A percentile compares a stretch with the other conserved stretches of the same genome.
phyloP scores from a whole-genome alignment of 2,113 vertebrate genomes.

The Bettongia penicillata region DNA sequence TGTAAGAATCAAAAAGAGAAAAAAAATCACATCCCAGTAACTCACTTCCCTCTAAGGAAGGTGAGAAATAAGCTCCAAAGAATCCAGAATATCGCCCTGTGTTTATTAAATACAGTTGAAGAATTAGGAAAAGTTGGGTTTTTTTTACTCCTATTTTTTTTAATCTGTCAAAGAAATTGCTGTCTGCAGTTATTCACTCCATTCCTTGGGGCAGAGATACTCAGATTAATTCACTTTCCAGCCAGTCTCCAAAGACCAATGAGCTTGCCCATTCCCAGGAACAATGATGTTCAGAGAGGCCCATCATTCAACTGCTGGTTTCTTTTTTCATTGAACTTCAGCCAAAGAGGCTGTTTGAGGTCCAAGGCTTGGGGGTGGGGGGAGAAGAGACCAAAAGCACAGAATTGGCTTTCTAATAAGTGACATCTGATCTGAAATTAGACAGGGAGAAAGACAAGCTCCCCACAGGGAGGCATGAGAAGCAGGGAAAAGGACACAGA shows the following conservation, averaged over 20 bases:
- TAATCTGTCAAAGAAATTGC: neutral
- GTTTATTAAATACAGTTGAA: neutral
- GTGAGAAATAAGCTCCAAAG: neutral
- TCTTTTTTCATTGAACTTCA: conserved; percentile 76
- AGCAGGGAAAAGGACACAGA: conserved; percentile 45
- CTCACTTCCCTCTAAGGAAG: neutral
- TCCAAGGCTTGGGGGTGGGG: neutral
- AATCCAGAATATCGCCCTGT: too few species aligned
- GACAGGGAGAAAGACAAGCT: conserved; percentile 65
- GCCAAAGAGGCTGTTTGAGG: conserved; percentile 66
- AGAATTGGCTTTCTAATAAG: conserved; percentile 66
- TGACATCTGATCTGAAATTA: conserved; percentile 79
- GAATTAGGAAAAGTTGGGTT: neutral
- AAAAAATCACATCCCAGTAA: neutral
- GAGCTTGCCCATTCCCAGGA: conserved; percentile 66
- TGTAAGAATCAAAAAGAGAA: neutral
- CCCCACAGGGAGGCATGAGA: conserved; percentile 73
- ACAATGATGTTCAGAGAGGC: conserved; percentile 81
- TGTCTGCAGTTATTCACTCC: conserved; percentile 75
- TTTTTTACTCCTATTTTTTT: neutral
- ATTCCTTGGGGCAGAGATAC: conserved; percentile 75
- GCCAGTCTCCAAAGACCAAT: conserved; percentile 74
- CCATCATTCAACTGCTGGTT: conserved; percentile 68
- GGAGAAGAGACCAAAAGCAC: conserved; percentile 37
- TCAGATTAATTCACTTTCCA: conserved; percentile 75